Evolutionary conservation across 2,113 vertebrate genomes (phyloP).

Genomic region (Peucedramus taeniatus): DNA sequence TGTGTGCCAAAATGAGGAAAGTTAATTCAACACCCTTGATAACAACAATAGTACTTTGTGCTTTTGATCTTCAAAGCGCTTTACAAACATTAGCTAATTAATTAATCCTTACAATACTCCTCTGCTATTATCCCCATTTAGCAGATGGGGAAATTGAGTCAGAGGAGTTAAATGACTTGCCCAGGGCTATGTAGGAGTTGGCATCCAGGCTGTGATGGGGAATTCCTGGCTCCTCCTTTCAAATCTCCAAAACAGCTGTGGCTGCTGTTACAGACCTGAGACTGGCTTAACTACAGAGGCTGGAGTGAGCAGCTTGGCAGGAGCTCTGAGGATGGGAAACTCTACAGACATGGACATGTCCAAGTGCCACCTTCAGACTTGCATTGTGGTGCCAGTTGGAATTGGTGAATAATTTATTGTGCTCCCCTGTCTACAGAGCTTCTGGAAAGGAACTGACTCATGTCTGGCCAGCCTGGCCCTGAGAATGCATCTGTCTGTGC

Average conservation of each 20-base stretch:
- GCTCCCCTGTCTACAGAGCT: background rate
- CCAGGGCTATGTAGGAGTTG: background rate
- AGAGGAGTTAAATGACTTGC: constrained; percentile 21
- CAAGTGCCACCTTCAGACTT: background rate
- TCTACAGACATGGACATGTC: background rate
- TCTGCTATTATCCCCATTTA: constrained; percentile 35
- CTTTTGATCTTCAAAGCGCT: constrained; percentile 52
- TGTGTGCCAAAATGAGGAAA: constrained; percentile 53
- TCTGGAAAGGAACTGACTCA: background rate
- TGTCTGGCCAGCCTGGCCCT: background rate
- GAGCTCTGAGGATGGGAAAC: no score
- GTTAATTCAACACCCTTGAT: constrained; percentile 57
- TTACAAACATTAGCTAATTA: constrained; percentile 42
- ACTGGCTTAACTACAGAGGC: background rate
- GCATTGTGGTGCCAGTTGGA: background rate
- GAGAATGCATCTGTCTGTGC: background rate
- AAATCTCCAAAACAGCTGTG: constrained; percentile 23
- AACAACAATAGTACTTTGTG: constrained; percentile 42
- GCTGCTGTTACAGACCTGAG: background rate
- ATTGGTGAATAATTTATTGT: background rate
- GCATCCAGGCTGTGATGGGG: constrained; percentile 32
- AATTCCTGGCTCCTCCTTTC: constrained; percentile 46
- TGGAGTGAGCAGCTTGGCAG: background rate
- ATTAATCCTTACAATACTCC: constrained; percentile 47
- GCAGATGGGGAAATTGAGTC: constrained; percentile 40